Base-by-base conservation (phyloP, 1,140 invertebrate species). In the Bombus pyrosoma region DNA sequence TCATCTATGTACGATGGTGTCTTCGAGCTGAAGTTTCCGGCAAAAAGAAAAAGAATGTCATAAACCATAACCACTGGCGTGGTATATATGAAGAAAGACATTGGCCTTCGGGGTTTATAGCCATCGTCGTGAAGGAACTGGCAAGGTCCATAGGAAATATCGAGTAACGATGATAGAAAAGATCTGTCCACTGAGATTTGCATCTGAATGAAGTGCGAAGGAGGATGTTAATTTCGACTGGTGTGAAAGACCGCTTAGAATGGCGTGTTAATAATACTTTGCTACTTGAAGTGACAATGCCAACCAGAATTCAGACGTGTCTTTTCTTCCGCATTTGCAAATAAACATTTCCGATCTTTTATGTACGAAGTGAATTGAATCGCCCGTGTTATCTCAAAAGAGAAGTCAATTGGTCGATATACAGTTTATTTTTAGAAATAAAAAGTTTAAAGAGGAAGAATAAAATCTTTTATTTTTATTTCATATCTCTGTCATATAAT, bases 121-220 rank as follows among this genome's bases (percentile, higher is more conserved):
- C 81, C 77, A 74, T 34, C 43, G 78, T 15, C 37, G 79, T 25
- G 75, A 73, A 87, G 69, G 53, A 85, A 79, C 53, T 32, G 34
- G n/a, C 81, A 87, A 84, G 82, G 86, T 39, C 62, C 37, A 71
- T 43, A 64, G 47, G 41, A 69, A 84, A 59, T 68, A 87, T 85
- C 72, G 62, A 71, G 72, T 86, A 83, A 69, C 79, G 47, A 62
- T 76, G 81, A 82, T 34, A 79, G 68, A 73, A 82, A 74, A 73
- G 43, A 53, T 81, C 80, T 86, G 73, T 75, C 76, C 76, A 79
- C n/a, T 4, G n/a, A 32, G 15, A 88, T 87, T 88, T 88, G 76
- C 86, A 88, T 88, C 22, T 84, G 85, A 87, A 88, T 84, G 73
- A 80, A 78, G 41, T 78, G 73, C 85, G 81, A 72, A 78, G 66